A percentile compares a stretch with the other conserved stretches of the same genome.
Conservation (phyloP, 2,113 vertebrate species). For the Bubo blakistoni region DNA sequence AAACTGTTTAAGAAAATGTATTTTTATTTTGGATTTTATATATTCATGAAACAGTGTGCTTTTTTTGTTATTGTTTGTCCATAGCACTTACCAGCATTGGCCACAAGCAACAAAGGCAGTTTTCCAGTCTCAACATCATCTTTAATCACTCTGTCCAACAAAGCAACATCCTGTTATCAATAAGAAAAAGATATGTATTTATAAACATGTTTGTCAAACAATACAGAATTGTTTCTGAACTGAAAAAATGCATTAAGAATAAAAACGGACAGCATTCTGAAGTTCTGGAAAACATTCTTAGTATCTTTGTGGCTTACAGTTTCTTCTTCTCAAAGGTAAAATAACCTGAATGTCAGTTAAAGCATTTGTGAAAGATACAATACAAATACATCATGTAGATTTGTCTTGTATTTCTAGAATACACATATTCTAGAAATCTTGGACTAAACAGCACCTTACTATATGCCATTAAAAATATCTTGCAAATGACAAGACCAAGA, state of each 20-base stretch:
- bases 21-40: neutral
- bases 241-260: neutral
- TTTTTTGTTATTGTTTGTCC: neutral
- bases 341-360: neutral
- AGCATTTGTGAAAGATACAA: neutral
- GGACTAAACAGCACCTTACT: neutral
- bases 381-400: neutral
- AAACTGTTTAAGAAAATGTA: neutral
- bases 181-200: constrained; percentile 1
- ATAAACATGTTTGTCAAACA: neutral
- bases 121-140: constrained; percentile 88
- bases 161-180: constrained; percentile 85
- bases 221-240: neutral
- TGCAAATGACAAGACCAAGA: neutral
- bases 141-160: constrained; percentile 92
- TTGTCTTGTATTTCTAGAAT: neutral
- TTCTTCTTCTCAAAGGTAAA: neutral
- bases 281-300: neutral
- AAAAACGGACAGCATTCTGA: neutral
- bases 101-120: constrained; percentile 88
- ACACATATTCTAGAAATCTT: neutral
- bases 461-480: neutral
- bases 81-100: constrained; percentile 86
- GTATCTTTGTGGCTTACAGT: neutral
- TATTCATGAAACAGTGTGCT: neutral